These are phyloP conservation scores for Harpalus rufipes DNA, from an alignment of 2,888 invertebrate species.

Conservation along the genomic window DNA sequence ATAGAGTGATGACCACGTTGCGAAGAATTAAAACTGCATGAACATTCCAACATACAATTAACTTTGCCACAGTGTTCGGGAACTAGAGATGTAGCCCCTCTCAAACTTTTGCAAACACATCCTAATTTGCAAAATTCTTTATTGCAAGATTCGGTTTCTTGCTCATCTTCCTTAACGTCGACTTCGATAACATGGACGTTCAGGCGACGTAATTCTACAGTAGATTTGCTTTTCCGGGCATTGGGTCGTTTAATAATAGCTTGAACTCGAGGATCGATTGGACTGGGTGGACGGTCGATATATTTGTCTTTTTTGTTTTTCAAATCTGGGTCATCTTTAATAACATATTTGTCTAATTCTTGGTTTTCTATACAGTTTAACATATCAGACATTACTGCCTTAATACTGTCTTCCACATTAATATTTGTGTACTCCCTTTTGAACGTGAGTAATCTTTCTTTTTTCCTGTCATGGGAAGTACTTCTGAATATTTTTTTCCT, in stretches of 20 bases:
- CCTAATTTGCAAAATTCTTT: constrained; percentile 82
- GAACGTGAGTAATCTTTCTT: background rate
- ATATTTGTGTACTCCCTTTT: constrained; percentile 4
- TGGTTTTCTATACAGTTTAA: constrained; percentile 82
- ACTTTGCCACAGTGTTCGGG: constrained; percentile 82
- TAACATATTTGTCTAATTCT: constrained; percentile 80
- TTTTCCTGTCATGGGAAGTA: constrained; percentile 22
- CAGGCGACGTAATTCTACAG: constrained; percentile 80
- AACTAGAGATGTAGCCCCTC: constrained; percentile 74
- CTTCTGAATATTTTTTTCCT: constrained; percentile 64
- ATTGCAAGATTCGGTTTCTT: constrained; percentile 75
- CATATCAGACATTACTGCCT: constrained; percentile 78
- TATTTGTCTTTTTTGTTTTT: constrained; percentile 73
- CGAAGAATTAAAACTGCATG: constrained; percentile 74
- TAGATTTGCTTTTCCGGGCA: constrained; percentile 68
- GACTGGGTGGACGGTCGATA: constrained; percentile 38
- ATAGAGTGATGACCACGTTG: constrained; percentile 70
- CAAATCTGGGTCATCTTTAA: constrained; percentile 74
- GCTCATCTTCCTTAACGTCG: constrained; percentile 73
- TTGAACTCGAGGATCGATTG: constrained; percentile 57
- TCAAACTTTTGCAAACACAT: constrained; percentile 83
- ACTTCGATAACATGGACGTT: constrained; percentile 84
- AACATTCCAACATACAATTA: constrained; percentile 82
- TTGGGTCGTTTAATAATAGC: constrained; percentile 53
- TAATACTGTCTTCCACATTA: constrained; percentile 70